Evolutionary conservation across 2,113 vertebrate genomes (phyloP).

Genomic region (Chunga burmeisteri): DNA sequence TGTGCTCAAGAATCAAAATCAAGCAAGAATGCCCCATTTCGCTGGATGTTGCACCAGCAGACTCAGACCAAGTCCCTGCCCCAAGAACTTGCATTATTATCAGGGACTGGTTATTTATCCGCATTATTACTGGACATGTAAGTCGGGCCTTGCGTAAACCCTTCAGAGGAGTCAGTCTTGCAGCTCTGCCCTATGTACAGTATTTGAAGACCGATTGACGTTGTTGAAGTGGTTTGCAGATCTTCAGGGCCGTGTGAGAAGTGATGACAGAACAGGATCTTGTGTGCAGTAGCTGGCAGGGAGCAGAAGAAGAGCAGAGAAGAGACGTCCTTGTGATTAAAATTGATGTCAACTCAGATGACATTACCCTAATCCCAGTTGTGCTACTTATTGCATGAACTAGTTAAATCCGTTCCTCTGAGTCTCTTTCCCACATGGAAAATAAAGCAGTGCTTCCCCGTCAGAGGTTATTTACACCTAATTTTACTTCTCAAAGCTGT

Average conservation of each 20-base stretch:
- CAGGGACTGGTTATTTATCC: neutral
- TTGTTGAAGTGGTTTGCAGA: neutral
- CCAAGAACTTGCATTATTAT: neutral
- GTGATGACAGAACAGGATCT: neutral
- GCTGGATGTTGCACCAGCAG: neutral
- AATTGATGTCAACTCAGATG: neutral
- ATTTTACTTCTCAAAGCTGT: neutral
- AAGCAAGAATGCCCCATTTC: fast-evolving
- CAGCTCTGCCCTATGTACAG: neutral
- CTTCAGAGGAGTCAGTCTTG: neutral
- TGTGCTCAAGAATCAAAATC: neutral
- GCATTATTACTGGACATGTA: neutral
- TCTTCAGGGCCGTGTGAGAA: neutral
- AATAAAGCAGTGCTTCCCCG: neutral
- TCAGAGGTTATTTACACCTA: neutral
- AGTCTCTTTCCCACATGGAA: neutral
- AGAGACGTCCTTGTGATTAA: neutral
- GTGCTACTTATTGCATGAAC: neutral
- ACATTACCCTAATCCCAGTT: neutral
- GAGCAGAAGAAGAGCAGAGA: neutral
- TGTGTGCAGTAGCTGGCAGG: neutral
- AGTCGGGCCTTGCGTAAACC: neutral
- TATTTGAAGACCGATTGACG: fast-evolving
- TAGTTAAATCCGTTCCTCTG: neutral
- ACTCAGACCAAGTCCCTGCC: neutral